phyloP scores from a whole-genome alignment of 2,113 vertebrate genomes.

The Heterochromis multidens region DNA sequence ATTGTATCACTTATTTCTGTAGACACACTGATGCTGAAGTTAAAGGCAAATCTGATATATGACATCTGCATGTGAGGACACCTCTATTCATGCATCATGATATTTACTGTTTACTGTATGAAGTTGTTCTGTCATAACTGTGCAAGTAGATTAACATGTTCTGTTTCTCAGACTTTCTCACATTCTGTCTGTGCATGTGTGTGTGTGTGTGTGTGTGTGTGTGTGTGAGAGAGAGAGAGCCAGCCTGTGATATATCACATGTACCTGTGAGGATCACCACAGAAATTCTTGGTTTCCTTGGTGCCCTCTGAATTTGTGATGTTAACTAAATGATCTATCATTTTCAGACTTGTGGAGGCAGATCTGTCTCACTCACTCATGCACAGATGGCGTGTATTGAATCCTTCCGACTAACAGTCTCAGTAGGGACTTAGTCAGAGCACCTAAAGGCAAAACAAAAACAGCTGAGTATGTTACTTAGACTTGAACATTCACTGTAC shows the following conservation, averaged over 20 bases:
- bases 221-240: neutral
- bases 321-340: constrained; percentile 1
- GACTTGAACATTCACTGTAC: neutral
- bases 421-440: neutral
- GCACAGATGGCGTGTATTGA: neutral
- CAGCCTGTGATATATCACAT: constrained; percentile 62
- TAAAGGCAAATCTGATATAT: neutral
- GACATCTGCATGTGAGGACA: neutral
- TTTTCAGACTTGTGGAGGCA: constrained; percentile 43
- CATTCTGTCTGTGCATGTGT: constrained; percentile 18
- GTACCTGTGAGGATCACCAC: constrained; percentile 15
- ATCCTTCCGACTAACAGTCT: neutral
- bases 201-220: constrained; percentile 3
- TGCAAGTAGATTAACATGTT: neutral
- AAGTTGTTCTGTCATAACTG: neutral
- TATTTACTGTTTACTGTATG: neutral
- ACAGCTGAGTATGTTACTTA: neutral
- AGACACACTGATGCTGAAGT: neutral
- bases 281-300: constrained; percentile 52
- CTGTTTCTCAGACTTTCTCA: neutral
- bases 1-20: neutral
- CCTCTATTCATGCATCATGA: neutral
- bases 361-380: neutral
- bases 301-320: constrained; percentile 7
- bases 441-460: constrained; percentile 13